Evolutionary conservation across 1,140 invertebrate genomes (phyloP), one percentile per base, ranked within the genome.

Genomic region (Zaprionus tsacasi): DNA sequence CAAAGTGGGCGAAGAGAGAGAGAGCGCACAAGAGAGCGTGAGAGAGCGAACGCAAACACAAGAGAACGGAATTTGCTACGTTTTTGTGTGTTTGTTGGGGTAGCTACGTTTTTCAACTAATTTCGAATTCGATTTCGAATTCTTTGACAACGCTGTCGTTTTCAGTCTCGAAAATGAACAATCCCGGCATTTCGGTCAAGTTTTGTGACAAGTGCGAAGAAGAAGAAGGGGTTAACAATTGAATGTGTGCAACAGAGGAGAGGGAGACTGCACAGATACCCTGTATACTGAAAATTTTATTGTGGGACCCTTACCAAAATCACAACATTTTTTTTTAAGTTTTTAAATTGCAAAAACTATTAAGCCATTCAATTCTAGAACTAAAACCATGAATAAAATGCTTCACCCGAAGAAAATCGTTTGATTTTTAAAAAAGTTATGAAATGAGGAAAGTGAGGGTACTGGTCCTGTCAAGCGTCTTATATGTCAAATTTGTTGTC

Each of bases 1-100:
- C 65, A 68, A 68, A 72, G 77, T 73, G 69, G 64, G 77, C 74
- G 68, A 71, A 76, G 63, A 66, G 72, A 33, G 55, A 50, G 40
- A 15, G 33, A 3, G n/a, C 15, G 35, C 6, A 48, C 6, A 6
- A 33, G 55, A 45, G 57, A 58, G 65, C 33, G 10, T 11, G 11
- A 59, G n/a, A 58, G 8, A 65, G 50, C 72, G 72, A 70, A 61
- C 33, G 21, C 1, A 21, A 65, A 15, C n/a, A 27, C 25, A 50
- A 75, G 33, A 40, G 55, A 58, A 36, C 13, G 8, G 43, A 15
- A 45, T 45, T 25, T 50, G 21, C 17, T 50, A 35, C 59, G 59
- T 21, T 55, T 40, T 40, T 21, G 57, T 38, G 40, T 17, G 40
- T 45, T 45, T 45, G 25, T 52, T 38, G 25, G 25, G 35, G 12